phyloP scores from a whole-genome alignment of 2,797 vertebrate genomes.

The Centroberyx gerrardi region DNA sequence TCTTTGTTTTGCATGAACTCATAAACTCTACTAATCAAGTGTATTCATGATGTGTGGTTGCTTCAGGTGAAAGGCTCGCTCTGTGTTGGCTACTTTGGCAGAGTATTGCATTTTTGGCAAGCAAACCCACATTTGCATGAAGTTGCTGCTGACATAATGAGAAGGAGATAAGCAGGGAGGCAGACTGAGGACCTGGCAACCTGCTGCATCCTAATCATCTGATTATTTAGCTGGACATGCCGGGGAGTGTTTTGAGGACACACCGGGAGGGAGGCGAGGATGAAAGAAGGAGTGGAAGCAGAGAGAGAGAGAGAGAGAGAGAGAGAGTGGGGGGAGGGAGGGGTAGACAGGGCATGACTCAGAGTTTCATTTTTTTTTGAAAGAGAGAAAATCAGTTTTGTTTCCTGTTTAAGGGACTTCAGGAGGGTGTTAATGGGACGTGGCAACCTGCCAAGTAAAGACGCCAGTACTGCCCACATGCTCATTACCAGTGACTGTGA shows the following conservation, averaged over 20 bases:
- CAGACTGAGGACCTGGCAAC: constrained; percentile 48
- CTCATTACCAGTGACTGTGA: constrained; percentile 47
- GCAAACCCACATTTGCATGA: constrained; percentile 46
- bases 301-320: neutral
- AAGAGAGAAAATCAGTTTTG: constrained; percentile 42
- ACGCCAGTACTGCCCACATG: constrained; percentile 5
- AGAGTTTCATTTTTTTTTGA: constrained; percentile 26
- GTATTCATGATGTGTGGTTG: neutral
- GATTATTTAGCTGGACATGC: constrained; percentile 50
- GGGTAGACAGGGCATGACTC: constrained; percentile 44
- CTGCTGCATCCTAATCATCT: constrained; percentile 56
- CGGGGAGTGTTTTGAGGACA: constrained; percentile 38
- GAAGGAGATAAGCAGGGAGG: constrained; percentile 47
- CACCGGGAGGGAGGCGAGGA: neutral
- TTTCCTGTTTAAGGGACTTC: constrained; percentile 37
- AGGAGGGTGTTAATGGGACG: constrained; percentile 37
- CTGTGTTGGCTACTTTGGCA: constrained; percentile 12
- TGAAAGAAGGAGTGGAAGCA: constrained; percentile 1
- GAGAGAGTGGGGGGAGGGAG: neutral
- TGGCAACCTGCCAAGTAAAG: constrained; percentile 41
- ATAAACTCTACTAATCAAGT: neutral
- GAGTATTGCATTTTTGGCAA: constrained; percentile 18
- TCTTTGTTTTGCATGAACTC: neutral
- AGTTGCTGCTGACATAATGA: constrained; percentile 50
- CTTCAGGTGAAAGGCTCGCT: neutral